Evolutionary conservation across 2,113 vertebrate species (phyloP).

Genomic region (Steatornis caripensis): DNA sequence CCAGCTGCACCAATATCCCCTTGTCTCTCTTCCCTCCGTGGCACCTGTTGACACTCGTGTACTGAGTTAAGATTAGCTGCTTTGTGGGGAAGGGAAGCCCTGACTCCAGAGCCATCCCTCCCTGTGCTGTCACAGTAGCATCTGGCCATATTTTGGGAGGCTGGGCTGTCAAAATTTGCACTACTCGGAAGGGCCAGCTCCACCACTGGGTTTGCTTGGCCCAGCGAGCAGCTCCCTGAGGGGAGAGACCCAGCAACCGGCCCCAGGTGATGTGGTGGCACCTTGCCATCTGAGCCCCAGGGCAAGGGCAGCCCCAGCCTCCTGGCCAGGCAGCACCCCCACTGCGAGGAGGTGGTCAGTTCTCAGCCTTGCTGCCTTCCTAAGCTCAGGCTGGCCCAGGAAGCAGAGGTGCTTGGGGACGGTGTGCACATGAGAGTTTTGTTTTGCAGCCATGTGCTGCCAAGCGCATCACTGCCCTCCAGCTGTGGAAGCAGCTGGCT

Average conservation of each 20-base stretch:
- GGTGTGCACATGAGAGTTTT: not conserved
- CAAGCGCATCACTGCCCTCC: not conserved
- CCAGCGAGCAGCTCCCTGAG: not conserved
- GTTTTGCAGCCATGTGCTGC: rapidly evolving
- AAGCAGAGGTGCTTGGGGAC: not conserved
- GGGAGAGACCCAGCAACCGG: not conserved
- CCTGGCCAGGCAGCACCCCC: not conserved
- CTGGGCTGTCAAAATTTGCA: not conserved
- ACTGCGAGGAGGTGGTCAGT: not conserved
- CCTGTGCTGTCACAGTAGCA: not conserved
- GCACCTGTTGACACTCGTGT: slow-evolving; percentile 66
- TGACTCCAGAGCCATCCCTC: not conserved
- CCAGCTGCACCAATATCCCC: slow-evolving; percentile 66
- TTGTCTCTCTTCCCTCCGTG: slow-evolving; percentile 5
- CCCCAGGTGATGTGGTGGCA: not conserved
- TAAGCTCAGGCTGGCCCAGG: not conserved
- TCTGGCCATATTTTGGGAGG: not conserved
- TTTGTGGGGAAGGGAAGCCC: not conserved
- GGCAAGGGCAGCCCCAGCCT: not conserved
- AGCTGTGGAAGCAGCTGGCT: not conserved
- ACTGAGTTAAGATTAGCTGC: slow-evolving; percentile 51
- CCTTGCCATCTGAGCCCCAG: not conserved
- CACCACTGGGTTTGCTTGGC: rapidly evolving
- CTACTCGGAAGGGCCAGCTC: rapidly evolving
- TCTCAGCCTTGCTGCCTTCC: not conserved